Conservation (phyloP, 2,113 vertebrate species). For the Pituophis catenifer region DNA sequence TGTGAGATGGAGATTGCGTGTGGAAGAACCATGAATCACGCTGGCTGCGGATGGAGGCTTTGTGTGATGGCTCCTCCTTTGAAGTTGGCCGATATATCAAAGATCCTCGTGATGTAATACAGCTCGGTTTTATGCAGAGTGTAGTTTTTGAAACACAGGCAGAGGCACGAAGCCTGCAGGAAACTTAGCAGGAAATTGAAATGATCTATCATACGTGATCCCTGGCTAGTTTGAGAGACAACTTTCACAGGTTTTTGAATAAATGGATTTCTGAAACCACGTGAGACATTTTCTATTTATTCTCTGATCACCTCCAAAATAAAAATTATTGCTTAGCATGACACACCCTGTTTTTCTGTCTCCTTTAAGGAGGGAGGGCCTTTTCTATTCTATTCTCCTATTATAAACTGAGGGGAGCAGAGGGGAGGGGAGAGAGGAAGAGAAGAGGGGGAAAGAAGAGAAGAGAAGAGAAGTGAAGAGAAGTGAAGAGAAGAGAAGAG, state of each 20-base stretch:
- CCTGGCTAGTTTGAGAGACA: fast-evolving
- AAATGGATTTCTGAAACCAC: not conserved
- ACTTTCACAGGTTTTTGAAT: fast-evolving
- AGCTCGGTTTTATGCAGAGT: fast-evolving
- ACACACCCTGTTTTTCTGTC: not conserved
- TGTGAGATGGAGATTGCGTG: not conserved
- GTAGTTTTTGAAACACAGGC: constrained; percentile 11
- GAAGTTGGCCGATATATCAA: constrained; percentile 4
- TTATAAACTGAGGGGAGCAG: not conserved
- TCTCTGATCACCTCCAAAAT: not conserved
- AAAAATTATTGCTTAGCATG: not conserved
- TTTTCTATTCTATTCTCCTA: not conserved
- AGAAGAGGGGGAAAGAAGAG: not conserved
- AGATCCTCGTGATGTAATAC: not conserved
- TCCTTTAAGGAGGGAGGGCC: not conserved
- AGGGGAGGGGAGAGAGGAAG: no score
- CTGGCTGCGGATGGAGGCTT: fast-evolving
- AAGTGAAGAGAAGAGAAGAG: no score
- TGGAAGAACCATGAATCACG: not conserved
- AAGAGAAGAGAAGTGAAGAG: not conserved
- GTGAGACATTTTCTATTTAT: not conserved
- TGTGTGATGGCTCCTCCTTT: fast-evolving
- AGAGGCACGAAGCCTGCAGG: not conserved
- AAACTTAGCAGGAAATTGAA: not conserved
- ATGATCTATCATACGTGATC: not conserved